Evolutionary conservation across 2,888 invertebrate genomes (phyloP).

Genomic region (Eurois occulta): DNA sequence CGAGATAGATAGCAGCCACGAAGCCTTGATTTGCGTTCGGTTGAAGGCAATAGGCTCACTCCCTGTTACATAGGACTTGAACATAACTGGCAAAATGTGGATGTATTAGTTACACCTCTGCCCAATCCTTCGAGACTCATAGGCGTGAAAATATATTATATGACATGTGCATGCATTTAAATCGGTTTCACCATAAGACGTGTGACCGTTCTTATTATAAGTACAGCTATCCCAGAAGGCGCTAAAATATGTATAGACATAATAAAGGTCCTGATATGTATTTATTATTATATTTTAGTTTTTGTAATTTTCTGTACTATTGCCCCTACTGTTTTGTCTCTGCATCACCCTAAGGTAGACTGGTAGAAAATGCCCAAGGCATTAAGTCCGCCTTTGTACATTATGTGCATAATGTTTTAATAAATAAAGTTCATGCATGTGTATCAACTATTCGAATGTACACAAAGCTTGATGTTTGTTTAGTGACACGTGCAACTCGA

Average conservation of each 20-base stretch:
- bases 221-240: constrained; percentile 27
- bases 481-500: neutral
- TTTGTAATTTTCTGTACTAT: too few relatives aligned
- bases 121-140: neutral
- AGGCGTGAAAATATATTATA: neutral
- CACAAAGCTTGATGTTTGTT: neutral
- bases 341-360: too few relatives aligned
- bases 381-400: too few relatives aligned
- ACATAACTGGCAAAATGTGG: too few relatives aligned
- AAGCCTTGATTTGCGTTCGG: neutral
- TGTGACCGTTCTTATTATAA: constrained; percentile 16
- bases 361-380: too few relatives aligned
- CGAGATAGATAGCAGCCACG: neutral
- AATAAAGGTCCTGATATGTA: constrained; percentile 30
- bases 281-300: too few relatives aligned
- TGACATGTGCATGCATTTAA: neutral
- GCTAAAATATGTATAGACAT: constrained; percentile 39
- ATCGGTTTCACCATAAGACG: neutral
- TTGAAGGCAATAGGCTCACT: too few relatives aligned
- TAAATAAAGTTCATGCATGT: constrained; percentile 6
- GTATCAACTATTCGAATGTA: neutral
- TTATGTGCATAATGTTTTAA: too few relatives aligned
- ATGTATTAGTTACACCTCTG: too few relatives aligned
- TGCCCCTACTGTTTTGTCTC: too few relatives aligned
- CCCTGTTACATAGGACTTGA: too few relatives aligned